phyloP scores from a whole-genome alignment of 2,797 vertebrate species.

The Brachyalestes nurse region DNA sequence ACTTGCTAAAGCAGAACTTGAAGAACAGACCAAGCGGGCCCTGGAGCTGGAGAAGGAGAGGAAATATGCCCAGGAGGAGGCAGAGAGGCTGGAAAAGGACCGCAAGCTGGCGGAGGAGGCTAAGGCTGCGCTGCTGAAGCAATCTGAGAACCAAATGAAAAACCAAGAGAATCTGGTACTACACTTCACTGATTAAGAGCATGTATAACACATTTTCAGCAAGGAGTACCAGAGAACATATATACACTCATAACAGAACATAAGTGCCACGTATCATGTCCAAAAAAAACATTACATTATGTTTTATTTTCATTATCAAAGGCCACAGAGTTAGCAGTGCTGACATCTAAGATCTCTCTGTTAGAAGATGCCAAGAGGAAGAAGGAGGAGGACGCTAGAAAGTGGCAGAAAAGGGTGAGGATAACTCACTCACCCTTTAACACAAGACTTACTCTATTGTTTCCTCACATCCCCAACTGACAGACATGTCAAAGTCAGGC shows the following conservation, averaged over 20 bases:
- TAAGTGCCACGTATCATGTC: neutral
- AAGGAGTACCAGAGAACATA: neutral
- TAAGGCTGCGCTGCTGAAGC: constrained; percentile 87
- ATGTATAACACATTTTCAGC: neutral
- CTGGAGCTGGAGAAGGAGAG: constrained; percentile 92
- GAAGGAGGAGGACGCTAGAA: constrained; percentile 90
- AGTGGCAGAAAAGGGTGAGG: constrained; percentile 94
- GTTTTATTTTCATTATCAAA: constrained; percentile 58
- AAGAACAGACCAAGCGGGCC: constrained; percentile 93
- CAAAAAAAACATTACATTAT: neutral
- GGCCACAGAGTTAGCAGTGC: constrained; percentile 92
- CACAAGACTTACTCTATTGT: neutral
- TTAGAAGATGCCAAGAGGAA: constrained; percentile 92
- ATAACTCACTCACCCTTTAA: constrained; percentile 22
- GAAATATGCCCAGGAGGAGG: constrained; percentile 89
- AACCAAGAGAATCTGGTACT: constrained; percentile 91
- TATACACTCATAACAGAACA: neutral
- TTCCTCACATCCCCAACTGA: neutral
- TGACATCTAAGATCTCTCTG: constrained; percentile 90
- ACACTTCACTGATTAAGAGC: constrained; percentile 3
- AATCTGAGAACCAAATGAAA: constrained; percentile 88
- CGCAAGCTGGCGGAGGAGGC: constrained; percentile 88
- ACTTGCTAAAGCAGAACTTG: constrained; percentile 82
- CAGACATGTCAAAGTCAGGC: neutral
- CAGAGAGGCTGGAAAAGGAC: constrained; percentile 90